Conservation (phyloP, 2,113 vertebrate genomes). For the Ovis canadensis region DNA sequence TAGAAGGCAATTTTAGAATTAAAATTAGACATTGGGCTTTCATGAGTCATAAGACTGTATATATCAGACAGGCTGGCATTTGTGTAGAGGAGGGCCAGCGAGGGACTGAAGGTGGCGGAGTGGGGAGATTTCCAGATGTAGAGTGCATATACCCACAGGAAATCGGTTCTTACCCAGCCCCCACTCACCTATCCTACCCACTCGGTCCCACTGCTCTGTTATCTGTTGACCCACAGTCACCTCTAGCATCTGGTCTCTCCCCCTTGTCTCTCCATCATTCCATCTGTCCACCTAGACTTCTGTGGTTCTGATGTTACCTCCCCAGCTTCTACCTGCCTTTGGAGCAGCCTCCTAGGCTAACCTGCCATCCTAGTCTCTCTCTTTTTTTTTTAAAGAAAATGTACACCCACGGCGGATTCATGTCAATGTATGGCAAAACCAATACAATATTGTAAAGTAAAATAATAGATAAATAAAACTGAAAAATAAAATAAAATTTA, state of each 20-base stretch:
- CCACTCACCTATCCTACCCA: not conserved
- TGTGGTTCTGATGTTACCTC: not conserved
- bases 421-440: no score
- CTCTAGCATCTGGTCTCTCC: not conserved
- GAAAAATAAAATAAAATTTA: no score
- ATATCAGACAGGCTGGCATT: not conserved
- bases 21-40: conserved; percentile 19
- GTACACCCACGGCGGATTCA: no score
- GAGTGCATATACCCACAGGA: not conserved
- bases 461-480: no score
- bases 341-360: not conserved
- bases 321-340: no score
- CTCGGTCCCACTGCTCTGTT: rapidly evolving
- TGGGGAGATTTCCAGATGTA: not conserved
- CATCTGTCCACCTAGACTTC: not conserved
- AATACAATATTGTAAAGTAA: no score
- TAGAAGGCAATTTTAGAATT: conserved; percentile 30
- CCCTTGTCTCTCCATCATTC: not conserved
- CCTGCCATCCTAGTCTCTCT: not conserved
- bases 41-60: not conserved
- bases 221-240: not conserved
- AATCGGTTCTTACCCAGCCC: not conserved
- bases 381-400: no score
- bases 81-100: no score
- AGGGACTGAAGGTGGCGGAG: not conserved